Base-by-base conservation (phyloP, 1,140 invertebrate genomes). In the Sycobia sp. region DNA sequence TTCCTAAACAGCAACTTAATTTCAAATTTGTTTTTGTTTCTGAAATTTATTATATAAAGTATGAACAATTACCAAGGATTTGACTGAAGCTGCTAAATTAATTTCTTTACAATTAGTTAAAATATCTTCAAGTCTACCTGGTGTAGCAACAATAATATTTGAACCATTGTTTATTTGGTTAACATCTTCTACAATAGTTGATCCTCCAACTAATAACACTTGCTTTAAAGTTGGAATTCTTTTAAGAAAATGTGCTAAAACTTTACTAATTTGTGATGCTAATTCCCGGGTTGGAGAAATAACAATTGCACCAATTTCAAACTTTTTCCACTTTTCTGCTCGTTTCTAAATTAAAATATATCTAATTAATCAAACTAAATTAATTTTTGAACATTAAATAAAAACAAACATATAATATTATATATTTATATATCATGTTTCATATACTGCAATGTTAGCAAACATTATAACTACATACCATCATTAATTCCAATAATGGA, bases 241-340 rank as follows among this genome's bases (percentile, higher is more conserved):
- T 13, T 80, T 76, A 20, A 91, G 67, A 73, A 94, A 91, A 3
- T 83, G 63, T 18, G 76, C 61, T 4, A 93, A 74, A 57, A 96
- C 92, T 73, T 92, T 87, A 72, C 86, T 87, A 67, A 93, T 98
- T 82, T 99, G 96, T 36, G 86, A 82, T 1, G 96, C 95, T 36
- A 99, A 77, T 82, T 99, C 96, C 75, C 96, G 82, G 2, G 96
- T 98, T 1, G 96, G 96, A 4, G 94, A 95, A 64, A 99, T 89
- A 59, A 99, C 88, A 5, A 98, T 82, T 1, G 89, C 91, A 51
- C 91, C 94, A 64, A 97, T 85, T 82, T 96, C 92, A 69, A 89
- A 86, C 67, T 87, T 86, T 70, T 89, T 89, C 82, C 93, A 87
- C 60, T 76, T 79, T 58, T 85, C 84, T 63, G 74, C 67, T 29